A percentile compares a stretch with the other conserved stretches of the same genome.
Evolutionary conservation across 2,888 invertebrate species (phyloP).

Genomic region (Halocaridina rubra): DNA sequence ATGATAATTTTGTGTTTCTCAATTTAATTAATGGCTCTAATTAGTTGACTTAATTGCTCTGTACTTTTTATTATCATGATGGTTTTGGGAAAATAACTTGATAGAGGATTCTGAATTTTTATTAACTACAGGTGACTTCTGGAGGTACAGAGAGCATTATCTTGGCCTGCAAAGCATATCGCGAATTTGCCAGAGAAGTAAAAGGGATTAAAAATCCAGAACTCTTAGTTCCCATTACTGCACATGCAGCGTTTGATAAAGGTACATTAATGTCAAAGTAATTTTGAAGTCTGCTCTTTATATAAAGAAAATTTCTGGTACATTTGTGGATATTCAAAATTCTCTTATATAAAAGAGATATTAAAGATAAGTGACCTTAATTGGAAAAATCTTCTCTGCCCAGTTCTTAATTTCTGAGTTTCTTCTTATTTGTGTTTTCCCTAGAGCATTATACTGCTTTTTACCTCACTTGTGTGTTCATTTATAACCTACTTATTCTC

Average conservation of each 20-base stretch:
- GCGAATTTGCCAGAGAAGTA: constrained; percentile 83
- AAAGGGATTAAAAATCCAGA: constrained; percentile 87
- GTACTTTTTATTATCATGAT: too few relatives aligned
- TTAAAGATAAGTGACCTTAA: background rate
- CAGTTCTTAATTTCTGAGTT: background rate
- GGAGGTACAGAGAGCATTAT: constrained; percentile 99
- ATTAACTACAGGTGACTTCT: constrained; percentile 86
- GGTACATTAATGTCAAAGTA: constrained; percentile 79
- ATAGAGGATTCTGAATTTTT: too few relatives aligned
- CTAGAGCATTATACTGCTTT: too few relatives aligned
- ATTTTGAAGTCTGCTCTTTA: constrained; percentile 66
- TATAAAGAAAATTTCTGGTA: background rate
- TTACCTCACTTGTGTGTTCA: too few relatives aligned
- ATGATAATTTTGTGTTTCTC: too few relatives aligned
- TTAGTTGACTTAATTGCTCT: too few relatives aligned
- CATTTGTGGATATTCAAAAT: background rate
- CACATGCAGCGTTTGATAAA: constrained; percentile 97
- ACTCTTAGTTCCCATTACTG: constrained; percentile 90
- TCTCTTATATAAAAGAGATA: background rate
- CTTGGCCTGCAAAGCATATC: constrained; percentile 94
- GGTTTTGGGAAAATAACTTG: too few relatives aligned
- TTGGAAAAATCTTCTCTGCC: background rate
- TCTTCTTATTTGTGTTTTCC: background rate
- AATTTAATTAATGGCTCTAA: too few relatives aligned
- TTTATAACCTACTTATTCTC: too few relatives aligned